Base-by-base conservation (phyloP, 2,113 vertebrate genomes). In the Hyla sarda region DNA sequence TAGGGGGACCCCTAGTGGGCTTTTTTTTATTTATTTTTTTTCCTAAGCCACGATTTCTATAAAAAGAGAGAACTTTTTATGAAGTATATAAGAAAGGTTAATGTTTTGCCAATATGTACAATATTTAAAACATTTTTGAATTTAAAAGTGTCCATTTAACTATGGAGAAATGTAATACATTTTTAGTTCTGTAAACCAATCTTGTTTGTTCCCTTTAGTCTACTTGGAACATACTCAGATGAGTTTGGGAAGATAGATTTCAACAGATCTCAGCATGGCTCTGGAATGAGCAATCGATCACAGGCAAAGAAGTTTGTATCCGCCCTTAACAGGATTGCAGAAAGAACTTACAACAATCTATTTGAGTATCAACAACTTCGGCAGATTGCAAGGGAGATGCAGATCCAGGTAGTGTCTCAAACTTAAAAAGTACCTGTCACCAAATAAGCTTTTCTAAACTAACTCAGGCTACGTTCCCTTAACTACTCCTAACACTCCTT, bases 191-290 rank as follows among this genome's bases (percentile, higher is more conserved):
- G 60, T 25, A 14, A 30, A 17, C 5, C 16, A 34, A 8, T 41
- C 32, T 21, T 67, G 32, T 14, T 87, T 87, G 58, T 87, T 52
- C 78, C 72, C 79, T 82, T 79, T 89, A 99, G 98, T 89, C 94
- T 99, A 90, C 92, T 96, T 82, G 97, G 98, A 89, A 99, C 97
- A 9, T 99, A 97, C 77, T 97, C 97, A 0, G 97, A 99, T 88
- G 98, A 98, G 82, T 94, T 99, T 90, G 98, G 98, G 3, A 96
- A 96, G 50, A 92, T 99, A 92, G 96, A 99, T 91, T 99, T 99
- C 28, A 95, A 98, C 62, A 96, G 98, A 41, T 98, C 98, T n/a
- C 97, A 98, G 91, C 96, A 97, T 0, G 98, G 98, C 0, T 96
- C 97, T 16, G 98, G 98, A 75, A 99, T 99, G 97, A 99, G 98